phyloP scores from a whole-genome alignment of 2,797 vertebrate species.

The Triplophysa yarkandensis region DNA sequence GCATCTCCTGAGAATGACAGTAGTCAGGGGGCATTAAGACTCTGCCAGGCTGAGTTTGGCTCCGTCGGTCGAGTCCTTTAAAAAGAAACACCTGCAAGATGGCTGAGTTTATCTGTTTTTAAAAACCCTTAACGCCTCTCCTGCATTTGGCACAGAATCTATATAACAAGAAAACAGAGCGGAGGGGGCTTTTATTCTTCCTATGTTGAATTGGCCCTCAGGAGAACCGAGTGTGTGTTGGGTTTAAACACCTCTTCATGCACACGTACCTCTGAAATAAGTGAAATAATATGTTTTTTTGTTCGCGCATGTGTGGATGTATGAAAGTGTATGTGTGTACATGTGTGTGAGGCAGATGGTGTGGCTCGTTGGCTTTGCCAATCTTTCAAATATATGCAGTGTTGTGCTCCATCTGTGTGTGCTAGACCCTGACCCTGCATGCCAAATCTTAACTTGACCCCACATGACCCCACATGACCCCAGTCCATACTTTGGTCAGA shows the following conservation, averaged over 20 bases:
- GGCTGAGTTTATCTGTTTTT: conserved; percentile 39
- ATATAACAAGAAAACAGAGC: conserved; percentile 25
- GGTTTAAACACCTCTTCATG: conserved; percentile 13
- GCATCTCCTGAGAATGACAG: conserved; percentile 31
- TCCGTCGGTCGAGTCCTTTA: conserved; percentile 24
- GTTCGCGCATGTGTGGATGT: conserved; percentile 22
- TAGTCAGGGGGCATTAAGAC: conserved; percentile 38
- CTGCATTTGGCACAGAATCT: conserved; percentile 35
- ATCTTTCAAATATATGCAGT: conserved; percentile 56
- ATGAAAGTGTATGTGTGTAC: conserved; percentile 43
- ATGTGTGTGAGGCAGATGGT: conserved; percentile 53
- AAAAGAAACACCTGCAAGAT: conserved; percentile 55
- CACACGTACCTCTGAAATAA: conserved; percentile 39
- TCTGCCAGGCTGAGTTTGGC: conserved; percentile 49
- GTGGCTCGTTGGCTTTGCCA: conserved; percentile 47
- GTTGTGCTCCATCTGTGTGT: conserved; percentile 55
- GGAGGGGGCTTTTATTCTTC: conserved; percentile 25
- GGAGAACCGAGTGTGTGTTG: not conserved
- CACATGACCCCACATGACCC: not conserved
- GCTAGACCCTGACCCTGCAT: conserved; percentile 44
- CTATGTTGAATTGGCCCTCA: conserved; percentile 11
- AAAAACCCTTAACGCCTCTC: conserved; percentile 41
- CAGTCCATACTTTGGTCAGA: not conserved
- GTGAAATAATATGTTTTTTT: conserved; percentile 26
- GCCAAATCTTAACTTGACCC: conserved; percentile 52